Percentiles rank a stretch among this genome's conserved stretches.
phyloP scores from a whole-genome alignment of 30 jellyfish, hydroid and myxozoan species.

The Sanderia malayensis region DNA sequence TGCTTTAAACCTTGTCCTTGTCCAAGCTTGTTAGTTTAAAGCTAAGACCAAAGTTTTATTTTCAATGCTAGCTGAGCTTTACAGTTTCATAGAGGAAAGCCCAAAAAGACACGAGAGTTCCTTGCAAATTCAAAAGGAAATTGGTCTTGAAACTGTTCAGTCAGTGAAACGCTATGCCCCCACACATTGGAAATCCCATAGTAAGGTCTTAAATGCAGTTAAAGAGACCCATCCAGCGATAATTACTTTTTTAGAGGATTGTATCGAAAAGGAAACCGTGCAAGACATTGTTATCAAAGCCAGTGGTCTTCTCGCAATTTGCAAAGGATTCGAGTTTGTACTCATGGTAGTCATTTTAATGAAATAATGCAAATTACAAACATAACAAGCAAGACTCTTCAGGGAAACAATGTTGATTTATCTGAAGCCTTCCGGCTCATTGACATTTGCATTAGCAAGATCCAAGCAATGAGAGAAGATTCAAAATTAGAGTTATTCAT shows the following conservation, averaged over 20 bases:
- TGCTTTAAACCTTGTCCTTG: conserved; percentile 11
- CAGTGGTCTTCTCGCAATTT: conserved; percentile 5
- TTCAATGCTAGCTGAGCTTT: conserved; percentile 14
- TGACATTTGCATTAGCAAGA: not conserved
- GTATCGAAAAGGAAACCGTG: conserved; percentile 11
- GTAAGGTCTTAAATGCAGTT: conserved; percentile 6
- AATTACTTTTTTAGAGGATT: not conserved
- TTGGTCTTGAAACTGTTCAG: not conserved
- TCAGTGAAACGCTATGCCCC: not conserved
- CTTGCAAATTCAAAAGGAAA: conserved; percentile 4
- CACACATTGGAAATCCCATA: conserved; percentile 19
- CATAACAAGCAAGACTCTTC: conserved; percentile 13
- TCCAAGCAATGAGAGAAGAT: not conserved
- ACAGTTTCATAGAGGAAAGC: conserved; percentile 16
- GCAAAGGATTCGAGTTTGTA: conserved; percentile 4
- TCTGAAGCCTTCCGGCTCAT: conserved; percentile 6
- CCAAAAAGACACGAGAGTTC: conserved; percentile 15
- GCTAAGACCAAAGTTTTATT: conserved; percentile 2
- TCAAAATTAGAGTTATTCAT: not conserved
- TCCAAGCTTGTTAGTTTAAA: not conserved
- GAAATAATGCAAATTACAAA: conserved; percentile 13
- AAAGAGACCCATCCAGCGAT: conserved; percentile 23
- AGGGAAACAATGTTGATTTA: conserved; percentile 11
- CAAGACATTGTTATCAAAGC: conserved; percentile 18
- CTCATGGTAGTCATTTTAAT: conserved; percentile 4